Base-by-base conservation (phyloP, 2,888 invertebrate species). In the Mesorhabditis spiculigera region DNA sequence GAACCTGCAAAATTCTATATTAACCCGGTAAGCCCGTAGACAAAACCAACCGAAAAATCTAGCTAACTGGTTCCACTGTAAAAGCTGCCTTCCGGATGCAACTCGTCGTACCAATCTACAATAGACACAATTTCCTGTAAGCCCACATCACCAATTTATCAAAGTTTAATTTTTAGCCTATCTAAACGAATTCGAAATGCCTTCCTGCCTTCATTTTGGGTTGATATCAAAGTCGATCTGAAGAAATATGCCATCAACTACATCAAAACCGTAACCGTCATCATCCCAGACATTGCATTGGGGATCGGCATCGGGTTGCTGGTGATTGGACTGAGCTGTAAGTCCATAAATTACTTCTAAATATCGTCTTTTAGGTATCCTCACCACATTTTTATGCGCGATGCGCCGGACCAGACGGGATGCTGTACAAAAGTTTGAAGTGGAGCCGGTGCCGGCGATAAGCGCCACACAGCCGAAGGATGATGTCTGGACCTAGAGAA, bases 21-120 rank as follows among this genome's bases (percentile, higher is more conserved):
- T 13, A 78, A 81, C 61, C 81, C 81, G 45, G 77, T 76, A 69
- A 16, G 8, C 45, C n/a, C 16, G 10, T 8, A 4, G 4, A n/a
- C 6, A 8, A 13, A 5, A 42, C 10, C 45, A 16, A 43, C 5
- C 58, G 6, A 43, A 28, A 65, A 63, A 50, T 75, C 61, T 64
- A 79, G 77, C 74, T 72, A 41, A 73, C 79, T 16, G 82, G 82
- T 10, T 77, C 78, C 65, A 77, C 81, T 4, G 71, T 82, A 4
- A 74, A 78, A 44, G 82, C 78, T 4, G 61, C 62, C 5, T 80
- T 82, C 72, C 63, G 78, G 66, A 77, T 75, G 74, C 80, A 81
- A 71, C 68, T 80, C 4, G 75, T 70, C 43, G 66, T 81, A 65
- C 78, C 82, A 6, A 69, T 82, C 16, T 80, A 78, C 69, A 67